These are phyloP conservation scores for Petromus typicus DNA, from an alignment of 2,113 vertebrate genomes.

Conservation along the genomic window DNA sequence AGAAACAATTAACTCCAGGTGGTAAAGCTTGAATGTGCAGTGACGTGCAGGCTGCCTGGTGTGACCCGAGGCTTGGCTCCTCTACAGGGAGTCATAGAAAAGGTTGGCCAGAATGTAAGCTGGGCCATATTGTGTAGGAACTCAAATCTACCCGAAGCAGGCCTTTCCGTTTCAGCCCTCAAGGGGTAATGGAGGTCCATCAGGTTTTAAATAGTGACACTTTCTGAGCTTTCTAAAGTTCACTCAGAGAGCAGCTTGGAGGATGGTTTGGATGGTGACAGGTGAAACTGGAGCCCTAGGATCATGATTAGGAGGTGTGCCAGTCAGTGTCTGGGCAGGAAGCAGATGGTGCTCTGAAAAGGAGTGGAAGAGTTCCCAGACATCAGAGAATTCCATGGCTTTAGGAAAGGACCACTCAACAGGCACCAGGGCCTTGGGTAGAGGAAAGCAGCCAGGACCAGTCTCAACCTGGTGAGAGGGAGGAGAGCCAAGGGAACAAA, in stretches of 20 bases:
- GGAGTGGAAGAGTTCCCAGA: conserved; percentile 47
- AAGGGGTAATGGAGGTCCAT: background rate
- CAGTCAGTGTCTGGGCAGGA: conserved; percentile 51
- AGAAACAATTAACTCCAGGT: background rate
- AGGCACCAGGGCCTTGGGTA: background rate
- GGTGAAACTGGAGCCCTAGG: conserved; percentile 50
- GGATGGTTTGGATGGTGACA: conserved; percentile 39
- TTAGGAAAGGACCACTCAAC: background rate
- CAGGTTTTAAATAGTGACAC: background rate
- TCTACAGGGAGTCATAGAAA: background rate
- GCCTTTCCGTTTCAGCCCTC: background rate
- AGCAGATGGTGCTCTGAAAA: conserved; percentile 72
- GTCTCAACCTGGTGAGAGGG: background rate
- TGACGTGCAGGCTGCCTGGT: background rate
- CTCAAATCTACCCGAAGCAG: background rate
- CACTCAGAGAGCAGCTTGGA: conserved; percentile 36
- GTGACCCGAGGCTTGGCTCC: background rate
- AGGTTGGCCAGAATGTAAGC: background rate
- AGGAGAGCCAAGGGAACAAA: background rate
- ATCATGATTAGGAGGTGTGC: conserved; percentile 50
- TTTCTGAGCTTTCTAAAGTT: conserved; percentile 31
- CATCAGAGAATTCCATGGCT: conserved; percentile 24
- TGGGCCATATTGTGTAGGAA: background rate
- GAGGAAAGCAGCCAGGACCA: conserved; percentile 3
- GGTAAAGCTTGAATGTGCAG: background rate